Percentiles rank a stretch among this genome's conserved stretches.
Conservation (phyloP, 2,113 vertebrate genomes). For the Pogona vitticeps region DNA sequence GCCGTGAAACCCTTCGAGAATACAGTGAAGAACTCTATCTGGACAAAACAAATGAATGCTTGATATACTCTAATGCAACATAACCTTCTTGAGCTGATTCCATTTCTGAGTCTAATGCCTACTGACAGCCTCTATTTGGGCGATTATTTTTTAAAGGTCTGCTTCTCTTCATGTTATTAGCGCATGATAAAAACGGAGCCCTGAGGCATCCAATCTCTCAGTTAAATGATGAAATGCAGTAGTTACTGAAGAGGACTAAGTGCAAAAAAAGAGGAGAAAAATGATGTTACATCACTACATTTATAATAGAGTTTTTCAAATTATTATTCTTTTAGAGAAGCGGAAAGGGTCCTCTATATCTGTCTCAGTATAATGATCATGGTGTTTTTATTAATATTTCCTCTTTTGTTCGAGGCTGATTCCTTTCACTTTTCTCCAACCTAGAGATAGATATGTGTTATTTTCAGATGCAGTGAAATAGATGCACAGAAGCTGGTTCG, state of each 20-base stretch:
- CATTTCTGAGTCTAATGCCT: conserved; percentile 65
- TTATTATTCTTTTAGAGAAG: conserved; percentile 34
- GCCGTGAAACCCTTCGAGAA: too few species aligned
- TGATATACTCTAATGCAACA: conserved; percentile 66
- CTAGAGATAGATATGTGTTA: background rate
- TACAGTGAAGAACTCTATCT: conserved; percentile 58
- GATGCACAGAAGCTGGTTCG: too few species aligned
- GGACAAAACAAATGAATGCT: conserved; percentile 68
- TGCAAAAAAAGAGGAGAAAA: conserved; percentile 41
- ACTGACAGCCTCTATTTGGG: conserved; percentile 55
- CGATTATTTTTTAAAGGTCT: conserved; percentile 73
- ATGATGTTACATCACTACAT: conserved; percentile 15
- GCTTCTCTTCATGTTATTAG: conserved; percentile 70
- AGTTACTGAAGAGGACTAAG: conserved; percentile 55
- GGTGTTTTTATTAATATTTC: conserved; percentile 29
- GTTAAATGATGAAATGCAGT: conserved; percentile 63
- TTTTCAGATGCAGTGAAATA: background rate
- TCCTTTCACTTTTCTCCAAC: conserved; percentile 30
- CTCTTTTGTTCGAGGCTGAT: conserved; percentile 25
- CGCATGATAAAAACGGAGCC: conserved; percentile 60
- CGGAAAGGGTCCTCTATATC: background rate
- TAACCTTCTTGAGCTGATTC: conserved; percentile 58
- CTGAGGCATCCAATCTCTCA: conserved; percentile 61
- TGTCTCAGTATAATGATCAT: conserved; percentile 20
- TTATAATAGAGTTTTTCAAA: conserved; percentile 5